Conservation (phyloP, 1,140 invertebrate genomes). For the Macrobrachium rosenbergii region DNA sequence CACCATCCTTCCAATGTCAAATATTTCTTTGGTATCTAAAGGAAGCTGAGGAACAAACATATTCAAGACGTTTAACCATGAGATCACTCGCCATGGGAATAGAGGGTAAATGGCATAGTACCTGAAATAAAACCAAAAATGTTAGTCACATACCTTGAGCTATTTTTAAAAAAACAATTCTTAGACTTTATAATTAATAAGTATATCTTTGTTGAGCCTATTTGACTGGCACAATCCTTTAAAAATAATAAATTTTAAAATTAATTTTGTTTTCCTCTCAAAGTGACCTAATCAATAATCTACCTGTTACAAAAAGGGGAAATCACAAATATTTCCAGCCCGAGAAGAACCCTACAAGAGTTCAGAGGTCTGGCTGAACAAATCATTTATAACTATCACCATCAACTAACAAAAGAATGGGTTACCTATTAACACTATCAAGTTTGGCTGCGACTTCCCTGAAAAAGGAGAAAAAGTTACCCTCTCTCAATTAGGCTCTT, state of each 20-base stretch:
- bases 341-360: too few species aligned
- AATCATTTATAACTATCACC: too few species aligned
- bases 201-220: not conserved
- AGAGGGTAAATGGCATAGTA: slow-evolving; percentile 21
- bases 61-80: slow-evolving; percentile 30
- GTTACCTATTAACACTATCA: too few species aligned
- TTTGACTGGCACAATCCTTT: not conserved
- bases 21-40: slow-evolving; percentile 6
- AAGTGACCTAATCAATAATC: too few species aligned
- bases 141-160: too few species aligned
- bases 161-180: not conserved
- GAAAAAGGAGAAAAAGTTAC: too few species aligned
- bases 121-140: slow-evolving; percentile 7
- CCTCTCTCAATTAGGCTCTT: too few species aligned
- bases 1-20: slow-evolving; percentile 33
- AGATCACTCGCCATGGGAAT: slow-evolving; percentile 47
- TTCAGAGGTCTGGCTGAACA: too few species aligned
- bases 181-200: not conserved
- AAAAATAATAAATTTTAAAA: not conserved
- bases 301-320: too few species aligned
- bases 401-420: too few species aligned
- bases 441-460: too few species aligned
- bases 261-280: not conserved
- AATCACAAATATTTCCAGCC: too few species aligned
- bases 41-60: slow-evolving; percentile 34